Percentiles rank a stretch among this genome's conserved stretches.
Evolutionary conservation across 1,140 invertebrate species (phyloP).

Genomic region (Euschistus heros): DNA sequence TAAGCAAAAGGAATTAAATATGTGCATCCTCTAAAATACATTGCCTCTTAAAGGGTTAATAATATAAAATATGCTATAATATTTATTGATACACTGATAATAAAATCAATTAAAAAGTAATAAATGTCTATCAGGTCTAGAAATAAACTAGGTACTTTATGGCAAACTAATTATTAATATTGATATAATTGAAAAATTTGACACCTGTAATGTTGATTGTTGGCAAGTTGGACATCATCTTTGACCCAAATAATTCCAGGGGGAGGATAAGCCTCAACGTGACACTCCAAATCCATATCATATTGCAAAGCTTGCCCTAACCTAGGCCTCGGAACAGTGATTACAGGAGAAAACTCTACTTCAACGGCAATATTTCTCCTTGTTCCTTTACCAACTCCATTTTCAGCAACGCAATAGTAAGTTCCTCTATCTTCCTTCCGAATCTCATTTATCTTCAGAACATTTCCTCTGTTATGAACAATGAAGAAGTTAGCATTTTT

Average conservation of each 20-base stretch:
- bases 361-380: conserved; percentile 79
- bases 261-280: conserved; percentile 83
- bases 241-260: conserved; percentile 81
- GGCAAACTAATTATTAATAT: too few species aligned
- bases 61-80: too few species aligned
- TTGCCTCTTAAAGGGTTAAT: too few species aligned
- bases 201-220: conserved; percentile 75
- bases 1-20: too few species aligned
- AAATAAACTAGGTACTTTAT: too few species aligned
- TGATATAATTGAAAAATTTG: too few species aligned
- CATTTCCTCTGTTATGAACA: conserved; percentile 56
- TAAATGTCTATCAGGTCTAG: too few species aligned
- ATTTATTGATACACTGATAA: too few species aligned
- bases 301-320: conserved; percentile 80
- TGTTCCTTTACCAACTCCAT: conserved; percentile 74
- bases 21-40: too few species aligned
- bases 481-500: too few species aligned
- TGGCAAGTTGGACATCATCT: conserved; percentile 63
- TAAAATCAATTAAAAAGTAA: too few species aligned
- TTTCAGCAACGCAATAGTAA: conserved; percentile 89
- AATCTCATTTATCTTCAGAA: conserved; percentile 67
- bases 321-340: conserved; percentile 65
- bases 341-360: conserved; percentile 77
- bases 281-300: conserved; percentile 85
- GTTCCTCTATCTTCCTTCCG: conserved; percentile 81